Percentiles rank a stretch among this genome's conserved stretches.
phyloP scores from a whole-genome alignment of 2,888 invertebrate genomes.

The Eledona agricola region DNA sequence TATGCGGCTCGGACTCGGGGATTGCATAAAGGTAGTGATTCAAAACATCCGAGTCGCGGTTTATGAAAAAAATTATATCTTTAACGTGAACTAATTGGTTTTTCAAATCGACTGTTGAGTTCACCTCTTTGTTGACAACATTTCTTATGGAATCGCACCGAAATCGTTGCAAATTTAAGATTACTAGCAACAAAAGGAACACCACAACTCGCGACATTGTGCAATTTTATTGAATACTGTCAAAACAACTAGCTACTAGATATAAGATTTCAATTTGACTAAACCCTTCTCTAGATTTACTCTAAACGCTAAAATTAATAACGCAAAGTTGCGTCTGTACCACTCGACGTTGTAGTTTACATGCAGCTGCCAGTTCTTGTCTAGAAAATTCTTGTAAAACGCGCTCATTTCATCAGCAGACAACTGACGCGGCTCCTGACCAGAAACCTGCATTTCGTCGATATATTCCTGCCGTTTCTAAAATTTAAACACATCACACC shows the following conservation, averaged over 20 bases:
- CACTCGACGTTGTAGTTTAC: slow-evolving; percentile 81
- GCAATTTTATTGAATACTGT: no score
- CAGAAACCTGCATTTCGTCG: slow-evolving; percentile 9
- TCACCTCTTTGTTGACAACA: slow-evolving; percentile 9
- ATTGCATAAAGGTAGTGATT: slow-evolving; percentile 1
- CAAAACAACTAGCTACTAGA: slow-evolving; percentile 1
- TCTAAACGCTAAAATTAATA: slow-evolving; percentile 70
- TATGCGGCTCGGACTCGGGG: neutral
- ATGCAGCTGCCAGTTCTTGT: slow-evolving; percentile 81
- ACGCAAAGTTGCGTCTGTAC: slow-evolving; percentile 80
- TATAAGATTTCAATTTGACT: slow-evolving; percentile 22
- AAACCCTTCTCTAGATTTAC: slow-evolving; percentile 64
- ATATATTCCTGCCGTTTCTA: slow-evolving; percentile 71
- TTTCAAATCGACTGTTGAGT: slow-evolving; percentile 9
- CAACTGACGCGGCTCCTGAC: slow-evolving; percentile 63
- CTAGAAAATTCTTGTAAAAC: slow-evolving; percentile 86
- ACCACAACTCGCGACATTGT: neutral
- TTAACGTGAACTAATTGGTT: slow-evolving; percentile 3
- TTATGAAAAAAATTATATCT: slow-evolving; percentile 6
- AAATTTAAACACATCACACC: slow-evolving; percentile 33
- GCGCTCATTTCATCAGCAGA: slow-evolving; percentile 87
- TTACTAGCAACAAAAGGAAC: neutral
- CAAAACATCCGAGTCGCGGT: neutral
- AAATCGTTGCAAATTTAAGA: no score
- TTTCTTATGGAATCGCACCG: neutral